Conservation (phyloP, 2,113 vertebrate genomes). For the Megaleporinus macrocephalus region DNA sequence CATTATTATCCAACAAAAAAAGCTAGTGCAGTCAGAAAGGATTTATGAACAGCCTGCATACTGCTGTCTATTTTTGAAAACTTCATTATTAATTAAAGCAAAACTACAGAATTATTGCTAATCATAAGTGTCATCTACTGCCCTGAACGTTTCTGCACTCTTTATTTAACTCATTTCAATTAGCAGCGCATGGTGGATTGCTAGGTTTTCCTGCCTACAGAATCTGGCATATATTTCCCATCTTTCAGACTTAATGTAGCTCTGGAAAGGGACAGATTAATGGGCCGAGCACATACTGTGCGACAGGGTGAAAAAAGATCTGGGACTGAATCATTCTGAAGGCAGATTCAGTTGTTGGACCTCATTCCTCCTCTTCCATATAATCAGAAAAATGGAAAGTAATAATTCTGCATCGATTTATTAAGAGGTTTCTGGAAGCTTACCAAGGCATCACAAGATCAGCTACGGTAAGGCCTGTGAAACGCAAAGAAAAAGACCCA, state of each 20-base stretch:
- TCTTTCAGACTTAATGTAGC: constrained; percentile 39
- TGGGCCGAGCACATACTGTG: constrained; percentile 7
- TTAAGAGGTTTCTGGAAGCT: constrained; percentile 57
- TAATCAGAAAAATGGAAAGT: constrained; percentile 55
- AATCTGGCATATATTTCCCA: constrained; percentile 6
- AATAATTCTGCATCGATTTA: constrained; percentile 51
- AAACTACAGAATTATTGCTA: constrained; percentile 17
- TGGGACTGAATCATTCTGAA: constrained; percentile 47
- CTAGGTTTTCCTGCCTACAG: constrained; percentile 6
- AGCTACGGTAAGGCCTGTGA: constrained; percentile 81
- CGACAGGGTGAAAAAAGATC: constrained; percentile 34
- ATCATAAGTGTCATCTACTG: not conserved
- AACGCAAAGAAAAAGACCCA: constrained; percentile 40
- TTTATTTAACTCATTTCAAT: constrained; percentile 20
- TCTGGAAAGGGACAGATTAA: constrained; percentile 43
- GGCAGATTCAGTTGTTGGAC: constrained; percentile 43
- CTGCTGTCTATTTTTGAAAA: not conserved
- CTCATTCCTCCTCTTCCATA: constrained; percentile 45
- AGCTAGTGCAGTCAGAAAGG: not conserved
- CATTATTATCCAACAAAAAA: not conserved
- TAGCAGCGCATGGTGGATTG: constrained; percentile 4
- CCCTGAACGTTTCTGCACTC: not conserved
- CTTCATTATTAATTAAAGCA: constrained; percentile 5
- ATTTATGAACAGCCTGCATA: not conserved
- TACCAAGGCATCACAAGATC: constrained; percentile 86